Base-by-base conservation (phyloP, 2,113 vertebrate species). In the Poeciliopsis occidentalis region DNA sequence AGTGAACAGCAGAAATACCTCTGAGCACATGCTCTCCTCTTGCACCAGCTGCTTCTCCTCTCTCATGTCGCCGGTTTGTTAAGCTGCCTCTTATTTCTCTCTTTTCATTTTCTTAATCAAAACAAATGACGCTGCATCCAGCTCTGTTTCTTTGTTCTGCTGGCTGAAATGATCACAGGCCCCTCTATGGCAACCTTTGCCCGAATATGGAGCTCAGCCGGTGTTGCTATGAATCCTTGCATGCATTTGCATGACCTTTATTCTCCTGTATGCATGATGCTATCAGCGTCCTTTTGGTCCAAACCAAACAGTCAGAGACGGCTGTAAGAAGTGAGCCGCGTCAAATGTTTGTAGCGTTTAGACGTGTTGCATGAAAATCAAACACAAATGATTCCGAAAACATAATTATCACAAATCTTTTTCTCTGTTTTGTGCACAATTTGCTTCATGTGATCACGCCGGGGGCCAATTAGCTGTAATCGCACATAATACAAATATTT, bases 111-210 rank as follows among this genome's bases (percentile, higher is more conserved):
- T 68, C 60, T 81, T 76, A n/a, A 83, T 85, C 69, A 24, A 27
- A 64, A 85, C 78, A 83, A 89, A 77, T 2, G 26, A 62, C 51
- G 60, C 73, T 73, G 66, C 87, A 83, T 88, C 89, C 88, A 90
- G 85, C 86, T 26, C 79, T 4, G 22, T 26, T 68, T 34, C 26
- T 31, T 63, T 8, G 64, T 37, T 68, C 72, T 68, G 64, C 71
- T 24, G 60, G 41, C 71, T 61, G n/a, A 41, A 67, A 77, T 91
- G 79, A 91, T 92, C 81, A 81, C 7, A 29, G 76, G 76, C 66
- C 67, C 34, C 70, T 47, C 87, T 78, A 90, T 90, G 81, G 81
- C 72, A 92, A 92, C 89, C 86, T 82, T 91, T 91, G 86, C 90
- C 60, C 17, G 64, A 86, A 75, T 73, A 29, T 2, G 5, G 44